These are phyloP conservation scores for Zalophus californianus DNA, from an alignment of 2,797 vertebrate genomes.

Conservation along the genomic window DNA sequence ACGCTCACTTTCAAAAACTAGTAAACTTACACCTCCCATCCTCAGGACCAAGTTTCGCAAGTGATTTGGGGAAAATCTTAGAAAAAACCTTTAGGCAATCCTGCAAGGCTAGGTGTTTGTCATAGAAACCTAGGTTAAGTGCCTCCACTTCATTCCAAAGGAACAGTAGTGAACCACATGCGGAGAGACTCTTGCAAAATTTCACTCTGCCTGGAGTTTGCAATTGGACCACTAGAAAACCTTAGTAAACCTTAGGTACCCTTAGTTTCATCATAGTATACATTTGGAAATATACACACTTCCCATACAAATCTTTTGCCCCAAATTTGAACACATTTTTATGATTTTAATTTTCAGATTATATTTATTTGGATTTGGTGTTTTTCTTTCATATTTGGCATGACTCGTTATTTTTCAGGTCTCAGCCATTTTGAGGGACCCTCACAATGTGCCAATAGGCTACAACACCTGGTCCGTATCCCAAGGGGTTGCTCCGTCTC, in stretches of 20 bases:
- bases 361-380: neutral
- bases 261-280: neutral
- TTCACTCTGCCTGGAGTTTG: neutral
- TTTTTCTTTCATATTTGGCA: neutral
- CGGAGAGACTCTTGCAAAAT: neutral
- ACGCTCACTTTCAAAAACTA: neutral
- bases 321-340: neutral
- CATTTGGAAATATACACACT: neutral
- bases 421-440: neutral
- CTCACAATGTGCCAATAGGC: neutral
- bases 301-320: neutral
- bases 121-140: neutral
- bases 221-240: neutral
- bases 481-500: neutral
- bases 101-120: neutral
- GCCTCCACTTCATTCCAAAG: neutral
- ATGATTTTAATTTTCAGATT: neutral
- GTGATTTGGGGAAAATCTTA: neutral
- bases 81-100: neutral
- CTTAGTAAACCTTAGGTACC: neutral
- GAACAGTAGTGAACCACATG: neutral
- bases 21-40: neutral
- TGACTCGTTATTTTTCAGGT: neutral
- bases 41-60: neutral
- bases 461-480: neutral